Conservation (phyloP, 2,888 invertebrate species). For the Tineola bisselliella region DNA sequence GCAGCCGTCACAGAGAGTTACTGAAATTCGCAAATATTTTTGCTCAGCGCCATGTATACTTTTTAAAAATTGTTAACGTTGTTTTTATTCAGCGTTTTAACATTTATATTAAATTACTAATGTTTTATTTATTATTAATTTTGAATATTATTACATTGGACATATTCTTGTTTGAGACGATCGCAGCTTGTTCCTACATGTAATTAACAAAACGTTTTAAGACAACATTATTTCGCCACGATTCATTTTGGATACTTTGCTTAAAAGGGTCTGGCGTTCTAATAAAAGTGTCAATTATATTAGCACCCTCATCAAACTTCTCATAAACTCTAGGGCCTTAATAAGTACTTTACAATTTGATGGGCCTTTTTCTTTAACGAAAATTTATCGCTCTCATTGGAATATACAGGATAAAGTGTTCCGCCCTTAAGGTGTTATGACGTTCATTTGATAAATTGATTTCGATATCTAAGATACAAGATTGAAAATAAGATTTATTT, state of each 20-base stretch:
- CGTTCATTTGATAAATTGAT: conserved; percentile 7
- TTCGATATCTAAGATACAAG: neutral
- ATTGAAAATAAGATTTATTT: neutral
- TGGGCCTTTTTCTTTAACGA: conserved; percentile 20
- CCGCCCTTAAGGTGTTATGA: neutral
- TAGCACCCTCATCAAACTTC: conserved; percentile 33
- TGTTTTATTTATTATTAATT: too few relatives aligned
- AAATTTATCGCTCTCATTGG: conserved; percentile 17
- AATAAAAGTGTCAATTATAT: conserved; percentile 39
- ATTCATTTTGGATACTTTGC: conserved; percentile 9
- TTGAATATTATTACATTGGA: too few relatives aligned
- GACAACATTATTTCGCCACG: conserved; percentile 4
- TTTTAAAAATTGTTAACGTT: too few relatives aligned
- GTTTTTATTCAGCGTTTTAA: too few relatives aligned
- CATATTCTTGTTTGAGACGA: neutral
- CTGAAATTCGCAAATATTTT: too few relatives aligned
- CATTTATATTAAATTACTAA: too few relatives aligned
- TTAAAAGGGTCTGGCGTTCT: conserved; percentile 19
- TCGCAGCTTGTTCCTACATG: neutral
- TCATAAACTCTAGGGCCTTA: conserved; percentile 26
- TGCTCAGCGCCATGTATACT: too few relatives aligned
- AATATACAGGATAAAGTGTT: conserved; percentile 9
- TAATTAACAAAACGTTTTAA: neutral
- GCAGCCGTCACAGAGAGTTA: too few relatives aligned
- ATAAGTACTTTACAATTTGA: conserved; percentile 23